Evolutionary conservation across 2,888 invertebrate genomes (phyloP), one percentile per base, ranked within the genome.

Genomic region (Luperina nickerlii): DNA sequence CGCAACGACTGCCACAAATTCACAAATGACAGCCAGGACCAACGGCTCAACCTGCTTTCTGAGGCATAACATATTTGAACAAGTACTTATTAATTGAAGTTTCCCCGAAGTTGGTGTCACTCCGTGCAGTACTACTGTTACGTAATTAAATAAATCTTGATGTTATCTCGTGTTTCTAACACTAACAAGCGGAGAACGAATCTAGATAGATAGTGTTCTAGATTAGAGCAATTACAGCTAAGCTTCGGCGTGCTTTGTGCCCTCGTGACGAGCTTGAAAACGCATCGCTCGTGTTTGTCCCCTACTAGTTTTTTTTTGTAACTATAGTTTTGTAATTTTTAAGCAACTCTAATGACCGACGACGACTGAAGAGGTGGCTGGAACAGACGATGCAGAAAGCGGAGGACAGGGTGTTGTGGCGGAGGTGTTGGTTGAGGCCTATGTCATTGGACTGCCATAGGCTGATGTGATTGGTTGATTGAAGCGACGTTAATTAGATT

Each of bases 181-280:
- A 90, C 93, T 95, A 95, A 95, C 93, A 89, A 94, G 93, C 91
- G 87, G 88, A 80, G 92, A 91, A 94, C 93, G 92, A 94, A 94
- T 94, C 93, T 90, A 93, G 95, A 95, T 90, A 93, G 95, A 95
- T 95, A 94, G 93, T 92, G 93, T 92, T 91, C 90, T 75, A 89
- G 94, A 95, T 95, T 94, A 93, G 89, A 78, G 93, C 92, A 95
- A 95, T 95, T 95, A 95, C 93, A 92, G 83, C 87, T 78, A 78
- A 82, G 89, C 92, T 92, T 80, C 88, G 83, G 88, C 90, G 90
- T 87, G 91, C 93, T 94, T 94, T 93, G 94, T 91, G 91, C 76
- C 87, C 85, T 90, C 92, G 90, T 91, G 92, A 92, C 86, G 91
- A 81, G 69, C 78, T 83, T 79, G 85, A 89, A 90, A 92, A 92